Percentiles rank a stretch among this genome's conserved stretches.
Evolutionary conservation across 2,888 invertebrate genomes (phyloP).

Genomic region (Resseliella maxima): DNA sequence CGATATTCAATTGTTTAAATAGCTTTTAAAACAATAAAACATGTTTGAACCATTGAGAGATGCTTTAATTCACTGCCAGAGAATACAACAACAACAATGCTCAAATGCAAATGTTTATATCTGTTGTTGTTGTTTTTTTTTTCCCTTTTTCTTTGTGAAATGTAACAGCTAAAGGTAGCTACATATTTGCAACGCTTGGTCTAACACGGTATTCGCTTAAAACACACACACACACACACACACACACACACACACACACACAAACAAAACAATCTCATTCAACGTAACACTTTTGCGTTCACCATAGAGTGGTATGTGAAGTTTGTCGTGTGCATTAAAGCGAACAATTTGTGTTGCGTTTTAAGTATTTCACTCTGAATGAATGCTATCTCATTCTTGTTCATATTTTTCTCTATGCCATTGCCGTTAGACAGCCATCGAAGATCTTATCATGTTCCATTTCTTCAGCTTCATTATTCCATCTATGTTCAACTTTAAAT

Average conservation of each 20-base stretch:
- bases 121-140: too few relatives aligned
- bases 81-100: too few relatives aligned
- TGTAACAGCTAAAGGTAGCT: not conserved
- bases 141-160: too few relatives aligned
- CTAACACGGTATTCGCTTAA: not conserved
- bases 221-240: too few relatives aligned
- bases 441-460: not conserved
- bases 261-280: not conserved
- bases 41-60: not conserved
- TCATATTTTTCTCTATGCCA: not conserved
- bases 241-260: too few relatives aligned
- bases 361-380: not conserved
- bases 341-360: constrained; percentile 15
- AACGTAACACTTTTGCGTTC: not conserved
- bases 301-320: not conserved
- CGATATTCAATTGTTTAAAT: not conserved
- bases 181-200: not conserved
- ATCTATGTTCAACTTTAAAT: too few relatives aligned
- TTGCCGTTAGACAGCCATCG: not conserved
- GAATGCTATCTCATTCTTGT: not conserved
- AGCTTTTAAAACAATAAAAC: not conserved
- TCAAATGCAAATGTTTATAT: not conserved
- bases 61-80: too few relatives aligned
- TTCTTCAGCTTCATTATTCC: not conserved
- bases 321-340: not conserved